Evolutionary conservation across 2,113 vertebrate species (phyloP), one percentile per base, ranked within the genome.

Genomic region (Gymnorhina tibicen): DNA sequence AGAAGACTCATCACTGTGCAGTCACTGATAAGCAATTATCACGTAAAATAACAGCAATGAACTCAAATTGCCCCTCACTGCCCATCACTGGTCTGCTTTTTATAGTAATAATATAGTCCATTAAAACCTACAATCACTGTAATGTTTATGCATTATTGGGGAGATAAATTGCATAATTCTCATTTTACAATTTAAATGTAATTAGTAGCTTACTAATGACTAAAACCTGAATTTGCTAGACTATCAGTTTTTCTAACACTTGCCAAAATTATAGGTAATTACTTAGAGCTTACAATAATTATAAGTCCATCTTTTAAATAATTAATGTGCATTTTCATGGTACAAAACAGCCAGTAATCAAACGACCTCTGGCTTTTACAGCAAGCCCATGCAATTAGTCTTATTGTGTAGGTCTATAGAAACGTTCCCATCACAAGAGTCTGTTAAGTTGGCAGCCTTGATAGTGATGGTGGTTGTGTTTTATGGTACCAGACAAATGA

Each of bases 181-280:
- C 98, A 96, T 98, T 98, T 98, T 98, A 98, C 98, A 98, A 98
- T 98, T 98, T 98, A 98, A 98, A 98, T 98, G 98, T 97, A 98
- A 98, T 98, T 98, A 98, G 96, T 96, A 97, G 97, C 97, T 98
- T 97, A 92, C 97, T 98, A 98, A 98, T 97, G 97, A 98, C 96
- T 97, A 97, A 97, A 98, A 98, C 98, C 97, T 97, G 98, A 97
- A 97, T 98, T 98, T 97, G 96, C 97, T 97, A 97, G 96, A 95
- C 97, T 97, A 97, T 98, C 97, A 91, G 97, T 97, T 98, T 98
- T 98, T 97, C 97, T 97, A 98, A 97, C 97, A 97, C 98, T 98
- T 98, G 96, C 97, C 97, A 97, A 97, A 98, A 98, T 98, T 98
- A 98, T 96, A 97, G 96, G 97, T 98, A 98, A 97, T 98, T 98